A percentile compares a stretch with the other conserved stretches of the same genome.
Evolutionary conservation across 2,888 invertebrate species (phyloP).

Genomic region (Pyrochroa serraticornis): DNA sequence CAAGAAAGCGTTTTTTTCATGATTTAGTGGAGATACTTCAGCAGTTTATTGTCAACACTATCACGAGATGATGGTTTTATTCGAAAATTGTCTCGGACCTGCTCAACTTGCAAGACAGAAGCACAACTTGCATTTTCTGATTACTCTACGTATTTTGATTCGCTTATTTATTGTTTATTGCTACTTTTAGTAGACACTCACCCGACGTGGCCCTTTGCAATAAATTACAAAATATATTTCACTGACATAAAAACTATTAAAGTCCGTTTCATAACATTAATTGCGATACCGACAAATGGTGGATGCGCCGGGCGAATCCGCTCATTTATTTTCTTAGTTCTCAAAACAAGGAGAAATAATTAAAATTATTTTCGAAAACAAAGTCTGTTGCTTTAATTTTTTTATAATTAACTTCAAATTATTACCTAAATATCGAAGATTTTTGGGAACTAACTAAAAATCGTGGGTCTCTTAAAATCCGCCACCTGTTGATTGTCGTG

Average conservation of each 20-base stretch:
- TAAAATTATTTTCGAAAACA: no score
- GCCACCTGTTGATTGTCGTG: conserved; percentile 9
- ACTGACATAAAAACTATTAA: no score
- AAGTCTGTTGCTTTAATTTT: no score
- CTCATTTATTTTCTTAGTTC: background rate
- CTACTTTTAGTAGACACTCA: no score
- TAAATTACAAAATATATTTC: no score
- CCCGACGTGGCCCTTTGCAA: no score
- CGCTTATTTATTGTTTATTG: conserved; percentile 12
- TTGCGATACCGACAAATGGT: conserved; percentile 15
- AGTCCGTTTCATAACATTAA: conserved; percentile 18
- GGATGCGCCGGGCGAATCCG: background rate
- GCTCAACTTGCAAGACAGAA: conserved; percentile 38
- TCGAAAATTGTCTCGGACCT: conserved; percentile 34
- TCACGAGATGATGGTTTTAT: conserved; percentile 40
- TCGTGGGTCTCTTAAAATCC: conserved; percentile 1
- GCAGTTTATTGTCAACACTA: conserved; percentile 44
- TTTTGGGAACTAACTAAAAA: background rate
- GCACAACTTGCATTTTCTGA: conserved; percentile 16
- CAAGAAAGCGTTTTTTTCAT: conserved; percentile 28
- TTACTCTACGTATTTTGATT: conserved; percentile 20
- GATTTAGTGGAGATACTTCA: conserved; percentile 41
- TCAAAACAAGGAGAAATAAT: background rate
- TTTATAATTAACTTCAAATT: no score
- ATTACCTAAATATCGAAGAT: no score